Conservation (phyloP, 2,888 invertebrate species). For the Pristionchus entomophagus region DNA sequence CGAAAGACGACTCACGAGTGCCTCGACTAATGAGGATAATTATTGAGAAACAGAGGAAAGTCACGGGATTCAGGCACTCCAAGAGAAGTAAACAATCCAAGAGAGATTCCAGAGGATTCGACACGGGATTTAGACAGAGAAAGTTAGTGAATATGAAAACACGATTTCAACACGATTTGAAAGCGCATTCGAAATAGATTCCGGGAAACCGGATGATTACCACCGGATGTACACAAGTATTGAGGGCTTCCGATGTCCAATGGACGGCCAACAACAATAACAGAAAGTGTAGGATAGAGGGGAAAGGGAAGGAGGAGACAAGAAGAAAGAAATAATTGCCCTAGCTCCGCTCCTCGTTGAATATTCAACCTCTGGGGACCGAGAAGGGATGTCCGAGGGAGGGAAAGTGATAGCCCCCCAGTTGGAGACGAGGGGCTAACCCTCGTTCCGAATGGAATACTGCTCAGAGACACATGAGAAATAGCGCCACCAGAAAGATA, state of each 20-base stretch:
- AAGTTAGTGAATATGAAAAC: no score
- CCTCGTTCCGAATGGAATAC: no score
- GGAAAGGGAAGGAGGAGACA: constrained; percentile 43
- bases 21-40: constrained; percentile 2
- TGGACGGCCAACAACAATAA: not conserved
- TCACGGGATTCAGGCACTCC: not conserved
- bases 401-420: constrained; percentile 11
- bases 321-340: constrained; percentile 40
- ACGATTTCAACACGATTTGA: no score
- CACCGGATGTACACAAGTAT: no score
- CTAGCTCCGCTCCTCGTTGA: not conserved
- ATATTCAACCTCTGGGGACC: constrained; percentile 25
- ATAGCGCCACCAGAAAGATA: no score
- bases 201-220: no score
- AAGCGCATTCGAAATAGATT: no score
- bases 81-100: no score
- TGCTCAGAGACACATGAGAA: no score
- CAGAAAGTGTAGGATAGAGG: constrained; percentile 47
- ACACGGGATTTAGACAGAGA: no score
- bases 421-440: not conserved
- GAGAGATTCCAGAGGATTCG: no score
- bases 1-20: not conserved
- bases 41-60: not conserved
- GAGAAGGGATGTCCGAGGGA: not conserved
- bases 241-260: no score